Conservation (phyloP, 2,888 invertebrate species). For the Drosophila parthenogenetica region DNA sequence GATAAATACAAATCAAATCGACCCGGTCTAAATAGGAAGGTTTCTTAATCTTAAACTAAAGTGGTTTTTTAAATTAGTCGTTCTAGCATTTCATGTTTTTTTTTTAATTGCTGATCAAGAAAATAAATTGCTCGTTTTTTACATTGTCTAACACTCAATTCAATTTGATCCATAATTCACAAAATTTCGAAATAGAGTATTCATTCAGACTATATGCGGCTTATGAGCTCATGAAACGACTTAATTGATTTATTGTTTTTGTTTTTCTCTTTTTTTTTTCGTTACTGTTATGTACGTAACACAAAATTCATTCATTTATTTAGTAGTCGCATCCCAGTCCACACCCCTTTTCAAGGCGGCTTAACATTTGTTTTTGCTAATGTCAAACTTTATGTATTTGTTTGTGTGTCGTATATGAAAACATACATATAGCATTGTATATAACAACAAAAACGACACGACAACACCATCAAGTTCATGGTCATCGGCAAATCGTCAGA, state of each 20-base stretch:
- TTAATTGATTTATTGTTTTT: slow-evolving; percentile 57
- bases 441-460: slow-evolving; percentile 32
- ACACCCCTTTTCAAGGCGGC: background rate
- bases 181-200: background rate
- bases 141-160: no score
- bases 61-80: no score
- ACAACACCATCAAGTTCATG: slow-evolving; percentile 77
- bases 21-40: no score
- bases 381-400: slow-evolving; percentile 24
- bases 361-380: slow-evolving; percentile 28
- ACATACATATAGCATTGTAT: slow-evolving; percentile 14
- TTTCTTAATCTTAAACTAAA: background rate
- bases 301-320: slow-evolving; percentile 58
- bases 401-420: slow-evolving; percentile 14
- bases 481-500: slow-evolving; percentile 54
- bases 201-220: slow-evolving; percentile 4
- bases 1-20: no score
- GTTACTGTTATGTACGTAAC: slow-evolving; percentile 9
- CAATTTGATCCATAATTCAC: background rate
- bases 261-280: background rate
- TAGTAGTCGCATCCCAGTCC: background rate
- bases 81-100: no score
- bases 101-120: no score
- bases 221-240: slow-evolving; percentile 46
- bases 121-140: no score